A percentile compares a stretch with the other conserved stretches of the same genome.
These are phyloP conservation scores for Oncorhynchus masou DNA, from an alignment of 2,113 vertebrate species.

Conservation along the genomic window DNA sequence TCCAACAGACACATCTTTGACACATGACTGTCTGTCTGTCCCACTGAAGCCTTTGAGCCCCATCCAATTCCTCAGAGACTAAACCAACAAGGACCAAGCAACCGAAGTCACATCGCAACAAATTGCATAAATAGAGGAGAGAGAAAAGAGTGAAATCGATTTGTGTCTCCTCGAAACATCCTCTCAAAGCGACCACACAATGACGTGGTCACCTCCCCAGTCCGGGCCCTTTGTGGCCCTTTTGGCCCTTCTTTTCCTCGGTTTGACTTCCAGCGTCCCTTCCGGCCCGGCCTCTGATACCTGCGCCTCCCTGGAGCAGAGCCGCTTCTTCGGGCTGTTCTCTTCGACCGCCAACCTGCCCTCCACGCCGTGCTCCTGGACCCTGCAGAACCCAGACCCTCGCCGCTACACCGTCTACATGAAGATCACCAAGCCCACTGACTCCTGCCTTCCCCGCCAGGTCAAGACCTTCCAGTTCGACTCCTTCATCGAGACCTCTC, in stretches of 20 bases:
- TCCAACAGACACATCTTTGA: conserved; percentile 44
- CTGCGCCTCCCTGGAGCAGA: conserved; percentile 93
- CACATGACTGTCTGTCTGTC: conserved; percentile 45
- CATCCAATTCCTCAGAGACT: conserved; percentile 35
- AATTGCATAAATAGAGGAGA: conserved; percentile 37
- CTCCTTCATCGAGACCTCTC: conserved; percentile 94
- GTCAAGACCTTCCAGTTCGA: conserved; percentile 96
- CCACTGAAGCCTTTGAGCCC: conserved; percentile 43
- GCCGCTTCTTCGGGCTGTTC: conserved; percentile 95
- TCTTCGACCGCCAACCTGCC: conserved; percentile 84
- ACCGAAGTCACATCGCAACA: conserved; percentile 49
- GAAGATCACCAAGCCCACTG: conserved; percentile 88
- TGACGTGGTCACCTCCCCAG: conserved; percentile 59
- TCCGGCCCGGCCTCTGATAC: conserved; percentile 79
- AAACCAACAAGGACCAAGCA: conserved; percentile 35
- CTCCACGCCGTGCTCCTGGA: conserved; percentile 87
- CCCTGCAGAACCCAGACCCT: conserved; percentile 96
- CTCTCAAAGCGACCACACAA: conserved; percentile 48
- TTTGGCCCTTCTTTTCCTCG: conserved; percentile 53
- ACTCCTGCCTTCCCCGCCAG: conserved; percentile 79
- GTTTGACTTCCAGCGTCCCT: conserved; percentile 63
- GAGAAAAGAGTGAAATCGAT: conserved; percentile 15
- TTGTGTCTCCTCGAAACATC: neutral
- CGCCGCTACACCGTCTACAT: conserved; percentile 96
- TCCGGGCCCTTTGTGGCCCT: conserved; percentile 62